Base-by-base conservation (phyloP, 2,113 vertebrate species). In the Melanocharis versteri region DNA sequence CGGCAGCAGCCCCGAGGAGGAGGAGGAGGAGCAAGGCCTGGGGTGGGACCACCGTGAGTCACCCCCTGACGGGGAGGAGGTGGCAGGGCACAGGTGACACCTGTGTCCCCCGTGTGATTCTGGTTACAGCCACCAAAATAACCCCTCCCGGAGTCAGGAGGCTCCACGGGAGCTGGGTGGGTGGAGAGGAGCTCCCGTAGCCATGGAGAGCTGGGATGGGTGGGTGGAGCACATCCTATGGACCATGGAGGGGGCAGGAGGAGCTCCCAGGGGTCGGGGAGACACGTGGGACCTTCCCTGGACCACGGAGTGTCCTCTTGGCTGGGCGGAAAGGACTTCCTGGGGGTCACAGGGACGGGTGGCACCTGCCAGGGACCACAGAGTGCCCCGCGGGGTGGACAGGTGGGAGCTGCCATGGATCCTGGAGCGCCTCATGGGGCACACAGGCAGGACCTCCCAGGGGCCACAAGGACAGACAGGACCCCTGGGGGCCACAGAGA, bases 341-440 rank as follows among this genome's bases (percentile, higher is more conserved):
- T 0, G 11, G 2, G 9, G 72, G 7, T 9, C 51, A 45, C 0
- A 20, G n/a, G 26, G 54, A 30, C 40, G 17, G 27, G 35, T 11
- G 19, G 45, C 14, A 53, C 24, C 20, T 30, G 15, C 40, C 20
- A 6, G 2, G 8, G 17, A 7, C 27, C 72, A 39, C 2, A 15
- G 45, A 33, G 44, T 3, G 23, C 2, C 45, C 15, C 0, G 0
- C 3, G n/a, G 47, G 35, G 51, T 1, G 10, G 20, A 5, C 3
- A 7, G 30, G 13, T 3, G 5, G 14, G 44, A 42, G 28, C 14
- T 31, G 13, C 17, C 20, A 10, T 0, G 24, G 60, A 2, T 57
- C 42, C 18, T 2, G 50, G 42, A 40, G 37, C 18, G 24, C 21
- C 40, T 18, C 17, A 6, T 3, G 65, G 48, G 79, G 17, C 10